Conservation (phyloP, 2,113 vertebrate genomes). For the Pao palembangensis region DNA sequence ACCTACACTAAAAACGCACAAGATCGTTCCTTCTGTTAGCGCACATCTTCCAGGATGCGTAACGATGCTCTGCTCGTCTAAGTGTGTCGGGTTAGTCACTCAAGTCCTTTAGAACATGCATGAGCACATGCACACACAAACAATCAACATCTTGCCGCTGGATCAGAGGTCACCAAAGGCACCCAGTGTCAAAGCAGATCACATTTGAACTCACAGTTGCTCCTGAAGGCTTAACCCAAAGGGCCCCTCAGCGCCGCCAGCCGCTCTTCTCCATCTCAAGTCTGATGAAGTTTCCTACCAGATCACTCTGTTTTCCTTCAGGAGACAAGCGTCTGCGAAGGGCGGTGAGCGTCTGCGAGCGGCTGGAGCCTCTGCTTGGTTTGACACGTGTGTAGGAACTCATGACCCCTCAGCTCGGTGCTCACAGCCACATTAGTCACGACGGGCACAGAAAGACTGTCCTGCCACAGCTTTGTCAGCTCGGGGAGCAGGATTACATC, state of each 20-base stretch:
- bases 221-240: conserved; percentile 38
- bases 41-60: too few relatives aligned
- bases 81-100: conserved; percentile 19
- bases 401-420: conserved; percentile 26
- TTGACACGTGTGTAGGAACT: conserved; percentile 40
- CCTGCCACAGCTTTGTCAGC: conserved; percentile 42
- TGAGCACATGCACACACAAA: conserved; percentile 24
- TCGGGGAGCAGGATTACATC: conserved; percentile 50
- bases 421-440: conserved; percentile 49
- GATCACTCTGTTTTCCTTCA: not conserved
- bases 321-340: conserved; percentile 16
- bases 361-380: conserved; percentile 33
- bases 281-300: not conserved
- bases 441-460: conserved; percentile 12
- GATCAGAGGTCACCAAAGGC: conserved; percentile 45
- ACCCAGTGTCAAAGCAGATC: conserved; percentile 44
- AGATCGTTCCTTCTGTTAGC: too few relatives aligned
- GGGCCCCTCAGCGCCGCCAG: conserved; percentile 24
- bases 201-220: conserved; percentile 31
- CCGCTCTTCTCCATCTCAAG: conserved; percentile 3
- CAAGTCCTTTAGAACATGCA: conserved; percentile 11
- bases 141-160: conserved; percentile 43
- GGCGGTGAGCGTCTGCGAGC: conserved; percentile 24
- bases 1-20: too few relatives aligned
- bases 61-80: not conserved